Conservation (phyloP, 2,113 vertebrate species). For the Myiozetetes cayanensis region DNA sequence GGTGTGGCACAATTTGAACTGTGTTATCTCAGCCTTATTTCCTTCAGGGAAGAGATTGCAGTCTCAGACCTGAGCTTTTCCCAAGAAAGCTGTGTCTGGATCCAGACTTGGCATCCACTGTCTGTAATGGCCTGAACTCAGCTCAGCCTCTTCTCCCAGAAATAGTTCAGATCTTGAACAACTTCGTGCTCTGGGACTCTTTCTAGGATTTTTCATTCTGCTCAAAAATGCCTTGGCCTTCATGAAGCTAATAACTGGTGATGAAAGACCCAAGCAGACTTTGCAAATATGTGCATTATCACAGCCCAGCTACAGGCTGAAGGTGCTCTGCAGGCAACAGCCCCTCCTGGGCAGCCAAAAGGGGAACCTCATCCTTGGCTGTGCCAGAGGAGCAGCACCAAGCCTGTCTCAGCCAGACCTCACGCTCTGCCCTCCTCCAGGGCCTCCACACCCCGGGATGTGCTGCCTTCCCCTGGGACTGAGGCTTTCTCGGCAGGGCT, state of each 20-base stretch:
- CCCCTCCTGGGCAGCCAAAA: not conserved
- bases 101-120: not conserved
- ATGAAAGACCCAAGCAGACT: rapidly evolving
- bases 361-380: not conserved
- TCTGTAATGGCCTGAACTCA: not conserved
- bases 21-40: not conserved
- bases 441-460: not conserved
- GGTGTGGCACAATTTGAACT: not conserved
- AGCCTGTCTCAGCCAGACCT: not conserved
- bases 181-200: not conserved
- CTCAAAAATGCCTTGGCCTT: not conserved
- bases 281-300: not conserved
- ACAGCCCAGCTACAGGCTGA: not conserved
- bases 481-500: not conserved
- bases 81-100: not conserved
- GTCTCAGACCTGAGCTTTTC: not conserved
- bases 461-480: not conserved
- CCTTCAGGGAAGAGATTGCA: not conserved
- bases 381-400: not conserved
- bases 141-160: not conserved
- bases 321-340: not conserved
- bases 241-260: rapidly evolving
- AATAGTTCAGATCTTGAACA: not conserved
- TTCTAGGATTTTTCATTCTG: slow-evolving; percentile 26
- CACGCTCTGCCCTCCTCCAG: not conserved